phyloP scores from a whole-genome alignment of 2,113 vertebrate genomes.

The Silurus meridionalis region DNA sequence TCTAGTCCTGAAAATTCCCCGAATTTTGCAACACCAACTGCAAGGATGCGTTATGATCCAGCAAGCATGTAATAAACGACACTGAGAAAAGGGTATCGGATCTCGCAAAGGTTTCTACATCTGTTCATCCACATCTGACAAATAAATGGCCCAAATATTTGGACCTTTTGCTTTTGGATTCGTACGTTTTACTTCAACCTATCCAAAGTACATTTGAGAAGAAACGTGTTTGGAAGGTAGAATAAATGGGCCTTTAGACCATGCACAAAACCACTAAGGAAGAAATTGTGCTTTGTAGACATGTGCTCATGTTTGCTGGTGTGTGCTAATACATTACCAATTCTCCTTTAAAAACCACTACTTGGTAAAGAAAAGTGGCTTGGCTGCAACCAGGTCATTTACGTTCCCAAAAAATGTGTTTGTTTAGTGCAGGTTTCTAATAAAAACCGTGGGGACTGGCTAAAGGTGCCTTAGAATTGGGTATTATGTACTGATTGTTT shows the following conservation, averaged over 20 bases:
- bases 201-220: not conserved
- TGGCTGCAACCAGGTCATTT: not conserved
- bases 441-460: not conserved
- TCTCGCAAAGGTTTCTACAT: not conserved
- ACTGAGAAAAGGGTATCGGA: no score
- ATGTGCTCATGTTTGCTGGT: not conserved
- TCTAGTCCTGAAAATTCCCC: no score
- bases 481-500: not conserved
- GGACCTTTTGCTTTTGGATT: no score
- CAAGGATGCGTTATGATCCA: no score
- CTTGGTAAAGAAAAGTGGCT: not conserved
- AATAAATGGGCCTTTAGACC: not conserved
- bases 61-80: no score
- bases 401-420: not conserved
- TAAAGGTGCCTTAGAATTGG: no score
- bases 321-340: not conserved
- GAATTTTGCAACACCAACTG: no score
- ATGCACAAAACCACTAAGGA: not conserved
- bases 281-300: not conserved
- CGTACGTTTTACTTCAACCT: no score
- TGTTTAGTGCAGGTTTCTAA: not conserved
- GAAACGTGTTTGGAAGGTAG: not conserved
- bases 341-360: not conserved
- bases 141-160: not conserved
- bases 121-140: not conserved